phyloP scores from a whole-genome alignment of 1,140 invertebrate species.

The Habropoda laboriosa region DNA sequence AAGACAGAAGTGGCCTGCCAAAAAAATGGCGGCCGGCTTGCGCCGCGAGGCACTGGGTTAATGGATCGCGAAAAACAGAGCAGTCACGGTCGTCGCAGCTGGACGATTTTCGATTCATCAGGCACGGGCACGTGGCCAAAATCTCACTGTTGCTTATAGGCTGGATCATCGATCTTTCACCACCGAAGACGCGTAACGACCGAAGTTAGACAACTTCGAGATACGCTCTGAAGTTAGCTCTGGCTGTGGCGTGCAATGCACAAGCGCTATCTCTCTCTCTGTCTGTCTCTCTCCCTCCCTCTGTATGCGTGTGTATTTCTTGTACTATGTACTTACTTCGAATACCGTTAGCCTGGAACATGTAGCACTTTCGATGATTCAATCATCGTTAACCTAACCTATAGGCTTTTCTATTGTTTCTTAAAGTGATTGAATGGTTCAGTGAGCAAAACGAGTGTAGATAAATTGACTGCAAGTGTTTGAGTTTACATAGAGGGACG shows the following conservation, averaged over 20 bases:
- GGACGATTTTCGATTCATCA: slow-evolving; percentile 25
- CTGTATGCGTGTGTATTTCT: too few species aligned
- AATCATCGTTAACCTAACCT: slow-evolving; percentile 14
- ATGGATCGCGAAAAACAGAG: slow-evolving; percentile 10
- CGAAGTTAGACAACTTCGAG: slow-evolving; percentile 1
- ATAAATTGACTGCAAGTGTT: too few species aligned
- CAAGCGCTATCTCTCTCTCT: too few species aligned
- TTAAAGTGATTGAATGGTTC: too few species aligned
- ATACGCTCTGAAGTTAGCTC: slow-evolving; percentile 32
- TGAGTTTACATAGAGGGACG: too few species aligned
- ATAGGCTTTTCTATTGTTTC: too few species aligned
- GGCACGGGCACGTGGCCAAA: slow-evolving; percentile 11
- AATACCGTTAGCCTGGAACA: slow-evolving; percentile 52
- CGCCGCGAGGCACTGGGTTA: slow-evolving; percentile 3
- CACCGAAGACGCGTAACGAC: background rate
- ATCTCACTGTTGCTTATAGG: slow-evolving; percentile 19
- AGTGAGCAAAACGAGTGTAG: too few species aligned
- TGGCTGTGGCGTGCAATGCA: background rate
- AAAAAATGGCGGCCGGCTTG: background rate
- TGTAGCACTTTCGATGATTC: slow-evolving; percentile 59
- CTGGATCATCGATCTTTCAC: slow-evolving; percentile 24
- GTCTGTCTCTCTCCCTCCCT: too few species aligned
- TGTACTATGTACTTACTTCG: too few species aligned
- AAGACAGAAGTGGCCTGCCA: background rate
- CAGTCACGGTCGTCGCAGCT: background rate